A percentile compares a stretch with the other conserved stretches of the same genome.
These are phyloP conservation scores for Resseliella maxima DNA, from an alignment of 2,888 invertebrate genomes.

Conservation along the genomic window DNA sequence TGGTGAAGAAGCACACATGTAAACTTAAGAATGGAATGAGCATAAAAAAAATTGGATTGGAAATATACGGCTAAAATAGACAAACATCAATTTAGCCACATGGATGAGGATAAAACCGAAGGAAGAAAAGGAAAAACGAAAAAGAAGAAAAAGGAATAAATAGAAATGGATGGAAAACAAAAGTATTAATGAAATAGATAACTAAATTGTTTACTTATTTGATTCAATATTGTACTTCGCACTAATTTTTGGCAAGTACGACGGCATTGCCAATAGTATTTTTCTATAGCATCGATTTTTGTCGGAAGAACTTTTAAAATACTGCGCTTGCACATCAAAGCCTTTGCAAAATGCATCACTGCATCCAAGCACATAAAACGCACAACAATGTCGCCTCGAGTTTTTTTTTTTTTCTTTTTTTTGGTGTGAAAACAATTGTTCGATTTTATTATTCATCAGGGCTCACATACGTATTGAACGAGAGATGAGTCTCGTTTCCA, in stretches of 20 bases:
- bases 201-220: conserved; percentile 54
- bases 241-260: not conserved
- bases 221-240: not conserved
- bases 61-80: conserved; percentile 27
- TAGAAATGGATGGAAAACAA: conserved; percentile 3
- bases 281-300: not conserved
- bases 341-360: not conserved
- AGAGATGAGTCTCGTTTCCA: not conserved
- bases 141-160: too few species aligned
- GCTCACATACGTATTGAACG: not conserved
- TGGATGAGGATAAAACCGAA: conserved; percentile 6
- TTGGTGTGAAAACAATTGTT: conserved; percentile 41
- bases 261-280: conserved; percentile 3
- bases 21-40: not conserved
- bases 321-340: not conserved
- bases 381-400: conserved; percentile 29
- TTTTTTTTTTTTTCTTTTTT: too few species aligned
- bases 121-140: not conserved
- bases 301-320: not conserved
- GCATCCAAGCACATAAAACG: conserved; percentile 14
- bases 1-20: not conserved
- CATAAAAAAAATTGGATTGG: conserved; percentile 18
- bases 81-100: conserved; percentile 54
- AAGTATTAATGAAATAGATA: conserved; percentile 54
- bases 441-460: conserved; percentile 28